Conservation (phyloP, 2,888 invertebrate species). For the Lithophane semibrunnea region DNA sequence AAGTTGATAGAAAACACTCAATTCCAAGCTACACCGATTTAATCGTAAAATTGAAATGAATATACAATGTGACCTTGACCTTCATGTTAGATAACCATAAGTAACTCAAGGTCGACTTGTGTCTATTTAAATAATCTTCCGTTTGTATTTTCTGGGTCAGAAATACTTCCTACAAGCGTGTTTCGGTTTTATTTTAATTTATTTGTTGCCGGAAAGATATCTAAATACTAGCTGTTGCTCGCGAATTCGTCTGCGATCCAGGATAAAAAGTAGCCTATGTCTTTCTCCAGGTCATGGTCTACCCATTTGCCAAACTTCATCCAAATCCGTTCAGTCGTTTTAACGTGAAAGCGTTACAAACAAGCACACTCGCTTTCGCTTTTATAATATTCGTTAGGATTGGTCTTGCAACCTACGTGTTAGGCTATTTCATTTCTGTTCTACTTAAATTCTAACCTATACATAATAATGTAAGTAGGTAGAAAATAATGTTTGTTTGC, state of each 20-base stretch:
- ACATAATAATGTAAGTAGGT: background rate
- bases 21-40: constrained; percentile 11
- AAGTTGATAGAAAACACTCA: background rate
- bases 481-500: background rate
- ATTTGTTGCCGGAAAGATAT: background rate
- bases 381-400: too few relatives aligned
- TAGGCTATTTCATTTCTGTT: background rate
- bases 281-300: too few relatives aligned
- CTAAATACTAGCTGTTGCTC: background rate
- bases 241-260: too few relatives aligned
- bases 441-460: background rate
- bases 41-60: background rate
- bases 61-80: constrained; percentile 7
- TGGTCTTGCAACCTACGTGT: background rate
- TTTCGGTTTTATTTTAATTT: background rate
- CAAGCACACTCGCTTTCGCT: too few relatives aligned
- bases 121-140: constrained; percentile 18
- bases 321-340: too few relatives aligned
- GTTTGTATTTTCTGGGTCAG: background rate
- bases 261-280: too few relatives aligned
- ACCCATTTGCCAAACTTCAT: too few relatives aligned
- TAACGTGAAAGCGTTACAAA: too few relatives aligned
- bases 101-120: constrained; percentile 11
- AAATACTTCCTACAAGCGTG: background rate
- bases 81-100: constrained; percentile 2